Evolutionary conservation across 2,113 vertebrate genomes (phyloP).

Genomic region (Psittacara wagleri): DNA sequence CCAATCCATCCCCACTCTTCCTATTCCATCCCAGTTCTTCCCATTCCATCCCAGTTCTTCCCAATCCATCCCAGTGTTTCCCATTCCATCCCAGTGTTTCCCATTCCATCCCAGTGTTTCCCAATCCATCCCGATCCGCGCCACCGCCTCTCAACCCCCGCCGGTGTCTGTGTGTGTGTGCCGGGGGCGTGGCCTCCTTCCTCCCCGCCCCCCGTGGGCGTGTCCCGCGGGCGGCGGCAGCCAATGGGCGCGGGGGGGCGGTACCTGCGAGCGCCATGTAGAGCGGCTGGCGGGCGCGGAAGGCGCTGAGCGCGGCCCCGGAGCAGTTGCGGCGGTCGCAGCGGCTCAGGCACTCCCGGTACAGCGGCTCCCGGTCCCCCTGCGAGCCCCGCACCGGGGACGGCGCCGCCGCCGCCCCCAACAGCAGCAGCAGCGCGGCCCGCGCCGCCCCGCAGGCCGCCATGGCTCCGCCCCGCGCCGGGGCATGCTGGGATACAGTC

Average conservation of each 20-base stretch:
- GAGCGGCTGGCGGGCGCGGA: constrained; percentile 88
- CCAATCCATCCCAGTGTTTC: too few relatives aligned
- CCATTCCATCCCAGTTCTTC: too few relatives aligned
- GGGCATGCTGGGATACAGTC: not conserved
- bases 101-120: too few relatives aligned
- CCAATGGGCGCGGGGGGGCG: not conserved
- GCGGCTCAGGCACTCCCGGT: constrained; percentile 87
- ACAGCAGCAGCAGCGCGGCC: constrained; percentile 48
- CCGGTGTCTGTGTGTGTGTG: too few relatives aligned
- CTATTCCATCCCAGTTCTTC: too few relatives aligned
- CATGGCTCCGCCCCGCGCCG: not conserved
- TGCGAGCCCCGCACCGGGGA: constrained; percentile 76
- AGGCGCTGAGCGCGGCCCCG: constrained; percentile 83
- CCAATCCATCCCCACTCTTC: too few relatives aligned
- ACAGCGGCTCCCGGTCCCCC: constrained; percentile 93
- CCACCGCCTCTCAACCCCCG: not conserved
- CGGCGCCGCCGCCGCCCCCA: constrained; percentile 61
- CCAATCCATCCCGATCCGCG: too few relatives aligned
- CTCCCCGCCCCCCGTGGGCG: not conserved
- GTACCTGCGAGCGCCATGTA: constrained; percentile 90
- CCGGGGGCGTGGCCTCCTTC: rapidly evolving
- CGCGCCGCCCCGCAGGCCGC: constrained; percentile 9
- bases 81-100: too few relatives aligned
- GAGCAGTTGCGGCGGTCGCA: constrained; percentile 93
- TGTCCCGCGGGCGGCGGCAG: rapidly evolving